Conservation (phyloP, 1,140 invertebrate genomes). For the Metopolophium dirhodum region DNA sequence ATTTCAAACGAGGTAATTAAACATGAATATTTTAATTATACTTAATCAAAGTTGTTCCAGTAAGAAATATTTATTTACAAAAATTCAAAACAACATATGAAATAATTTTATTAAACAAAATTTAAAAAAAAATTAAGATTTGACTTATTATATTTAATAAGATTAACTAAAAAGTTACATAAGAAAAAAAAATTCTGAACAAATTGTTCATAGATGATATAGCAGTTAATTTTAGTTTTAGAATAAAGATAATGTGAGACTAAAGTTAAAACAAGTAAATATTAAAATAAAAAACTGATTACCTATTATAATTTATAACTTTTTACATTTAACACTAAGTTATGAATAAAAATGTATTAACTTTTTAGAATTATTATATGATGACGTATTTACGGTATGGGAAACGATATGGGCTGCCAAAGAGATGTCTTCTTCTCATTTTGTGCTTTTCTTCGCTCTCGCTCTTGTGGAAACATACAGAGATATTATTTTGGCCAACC, state of each 20-base stretch:
- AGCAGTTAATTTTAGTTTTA: no score
- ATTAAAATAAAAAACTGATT: background rate
- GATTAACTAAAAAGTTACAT: no score
- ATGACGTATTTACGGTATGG: conserved; percentile 93
- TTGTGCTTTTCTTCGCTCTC: conserved; percentile 91
- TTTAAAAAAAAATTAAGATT: background rate
- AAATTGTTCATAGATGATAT: no score
- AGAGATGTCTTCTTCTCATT: conserved; percentile 83
- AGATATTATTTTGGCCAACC: conserved; percentile 91
- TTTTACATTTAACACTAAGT: background rate
- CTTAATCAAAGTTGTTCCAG: background rate
- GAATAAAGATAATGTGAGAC: background rate
- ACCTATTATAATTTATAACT: background rate
- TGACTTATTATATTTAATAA: no score
- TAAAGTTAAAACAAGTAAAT: background rate
- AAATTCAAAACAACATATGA: background rate
- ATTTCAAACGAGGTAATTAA: conserved; percentile 74
- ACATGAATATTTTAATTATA: background rate
- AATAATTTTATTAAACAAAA: background rate
- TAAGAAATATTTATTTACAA: background rate
- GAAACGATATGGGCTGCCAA: conserved; percentile 95
- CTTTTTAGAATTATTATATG: conserved; percentile 80
- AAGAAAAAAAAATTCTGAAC: no score
- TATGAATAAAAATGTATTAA: background rate
- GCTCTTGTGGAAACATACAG: conserved; percentile 90